A percentile compares a stretch with the other conserved stretches of the same genome.
Conservation (phyloP, 2,888 invertebrate genomes). For the Zygogramma bicolorata region DNA sequence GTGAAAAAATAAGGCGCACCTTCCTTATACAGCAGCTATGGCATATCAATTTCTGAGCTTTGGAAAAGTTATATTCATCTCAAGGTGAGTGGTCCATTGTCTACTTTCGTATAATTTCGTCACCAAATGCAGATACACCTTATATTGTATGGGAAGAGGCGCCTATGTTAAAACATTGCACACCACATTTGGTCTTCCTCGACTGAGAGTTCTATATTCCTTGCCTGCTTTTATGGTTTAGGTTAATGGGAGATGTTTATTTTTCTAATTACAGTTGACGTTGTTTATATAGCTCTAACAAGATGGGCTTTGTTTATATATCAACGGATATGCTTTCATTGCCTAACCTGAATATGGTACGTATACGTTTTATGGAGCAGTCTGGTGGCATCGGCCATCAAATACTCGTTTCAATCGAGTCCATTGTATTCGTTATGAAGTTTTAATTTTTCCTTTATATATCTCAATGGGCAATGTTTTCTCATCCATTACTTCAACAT, state of each 20-base stretch:
- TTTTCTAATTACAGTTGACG: constrained; percentile 16
- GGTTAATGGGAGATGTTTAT: constrained; percentile 11
- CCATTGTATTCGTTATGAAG: background rate
- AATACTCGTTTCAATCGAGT: background rate
- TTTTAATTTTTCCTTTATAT: background rate
- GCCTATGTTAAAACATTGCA: background rate
- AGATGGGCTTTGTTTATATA: constrained; percentile 17
- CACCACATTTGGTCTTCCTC: background rate
- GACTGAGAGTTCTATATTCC: background rate
- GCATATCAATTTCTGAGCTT: too few relatives aligned
- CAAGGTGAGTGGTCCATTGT: too few relatives aligned
- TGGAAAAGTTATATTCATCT: too few relatives aligned
- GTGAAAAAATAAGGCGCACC: too few relatives aligned
- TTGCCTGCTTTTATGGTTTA: constrained; percentile 16
- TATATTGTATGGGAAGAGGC: too few relatives aligned
- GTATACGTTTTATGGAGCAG: background rate
- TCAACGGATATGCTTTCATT: constrained; percentile 3
- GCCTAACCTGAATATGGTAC: constrained; percentile 1
- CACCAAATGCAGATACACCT: too few relatives aligned
- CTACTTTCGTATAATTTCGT: background rate
- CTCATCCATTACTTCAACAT: too few relatives aligned
- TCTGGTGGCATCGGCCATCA: background rate
- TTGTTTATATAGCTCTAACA: constrained; percentile 18
- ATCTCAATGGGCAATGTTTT: background rate
- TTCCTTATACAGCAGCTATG: too few relatives aligned